These are phyloP conservation scores for Anguilla japonica DNA, from an alignment of 2,113 vertebrate species.

Conservation along the genomic window DNA sequence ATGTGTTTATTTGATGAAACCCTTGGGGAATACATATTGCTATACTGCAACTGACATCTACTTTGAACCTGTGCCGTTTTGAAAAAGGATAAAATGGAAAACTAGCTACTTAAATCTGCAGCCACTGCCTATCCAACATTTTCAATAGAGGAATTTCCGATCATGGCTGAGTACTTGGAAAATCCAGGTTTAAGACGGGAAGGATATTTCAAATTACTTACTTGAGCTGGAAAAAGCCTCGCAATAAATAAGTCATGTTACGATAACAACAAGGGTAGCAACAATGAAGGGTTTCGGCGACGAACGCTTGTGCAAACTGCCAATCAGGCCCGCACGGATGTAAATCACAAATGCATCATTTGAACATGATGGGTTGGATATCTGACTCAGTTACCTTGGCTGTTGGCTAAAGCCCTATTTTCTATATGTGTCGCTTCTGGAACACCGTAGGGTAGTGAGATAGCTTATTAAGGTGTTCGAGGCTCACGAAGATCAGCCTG, in stretches of 20 bases:
- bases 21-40: neutral
- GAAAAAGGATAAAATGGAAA: neutral
- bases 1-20: neutral
- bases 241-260: constrained; percentile 26
- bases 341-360: constrained; percentile 17
- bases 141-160: constrained; percentile 16
- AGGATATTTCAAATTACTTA: constrained; percentile 7
- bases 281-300: constrained; percentile 24
- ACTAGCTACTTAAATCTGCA: constrained; percentile 16
- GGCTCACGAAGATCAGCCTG: constrained; percentile 52
- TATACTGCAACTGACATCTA: neutral
- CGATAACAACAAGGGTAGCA: constrained; percentile 3
- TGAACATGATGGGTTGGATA: constrained; percentile 19
- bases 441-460: neutral
- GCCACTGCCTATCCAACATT: constrained; percentile 3
- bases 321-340: constrained; percentile 8
- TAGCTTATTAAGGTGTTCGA: constrained; percentile 41
- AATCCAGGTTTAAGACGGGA: constrained; percentile 24
- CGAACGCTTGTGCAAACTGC: constrained; percentile 43
- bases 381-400: constrained; percentile 24
- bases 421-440: constrained; percentile 15
- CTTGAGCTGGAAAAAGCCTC: constrained; percentile 18
- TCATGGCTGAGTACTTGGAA: constrained; percentile 4
- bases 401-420: constrained; percentile 23
- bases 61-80: neutral